phyloP scores from a whole-genome alignment of 30 jellyfish, hydroid and myxozoan species.

The Cassiopea andromeda region DNA sequence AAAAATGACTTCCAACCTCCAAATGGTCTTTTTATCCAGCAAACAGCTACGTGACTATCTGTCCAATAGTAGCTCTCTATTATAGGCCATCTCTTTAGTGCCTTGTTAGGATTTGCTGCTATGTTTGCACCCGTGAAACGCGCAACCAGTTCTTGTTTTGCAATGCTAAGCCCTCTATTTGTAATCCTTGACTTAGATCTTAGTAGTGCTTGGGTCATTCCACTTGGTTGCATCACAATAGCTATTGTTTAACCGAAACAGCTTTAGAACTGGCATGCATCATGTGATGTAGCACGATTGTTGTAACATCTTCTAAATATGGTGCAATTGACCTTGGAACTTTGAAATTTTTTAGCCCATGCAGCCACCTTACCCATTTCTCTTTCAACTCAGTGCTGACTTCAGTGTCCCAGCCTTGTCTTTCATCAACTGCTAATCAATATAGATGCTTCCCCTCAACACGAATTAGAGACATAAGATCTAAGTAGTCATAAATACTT shows the following conservation, averaged over 20 bases:
- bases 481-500: constrained; percentile 35
- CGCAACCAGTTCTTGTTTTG: constrained; percentile 58
- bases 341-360: not conserved
- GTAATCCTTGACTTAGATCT: constrained; percentile 57
- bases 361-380: constrained; percentile 44
- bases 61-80: not conserved
- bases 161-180: constrained; percentile 52
- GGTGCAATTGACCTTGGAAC: constrained; percentile 61
- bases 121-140: constrained; percentile 57
- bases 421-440: constrained; percentile 66
- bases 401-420: constrained; percentile 39
- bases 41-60: no score
- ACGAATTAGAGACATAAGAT: constrained; percentile 34
- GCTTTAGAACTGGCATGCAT: constrained; percentile 61
- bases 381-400: constrained; percentile 29
- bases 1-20: constrained; percentile 16
- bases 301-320: constrained; percentile 34
- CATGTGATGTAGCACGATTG: constrained; percentile 38
- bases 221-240: constrained; percentile 29
- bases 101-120: constrained; percentile 56
- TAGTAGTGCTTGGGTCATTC: constrained; percentile 31
- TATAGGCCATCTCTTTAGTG: constrained; percentile 50
- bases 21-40: not conserved
- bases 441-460: constrained; percentile 54
- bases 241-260: constrained; percentile 40